Evolutionary conservation across 2,888 invertebrate genomes (phyloP), one percentile per base, ranked within the genome.

Genomic region (Philereme vetulata): DNA sequence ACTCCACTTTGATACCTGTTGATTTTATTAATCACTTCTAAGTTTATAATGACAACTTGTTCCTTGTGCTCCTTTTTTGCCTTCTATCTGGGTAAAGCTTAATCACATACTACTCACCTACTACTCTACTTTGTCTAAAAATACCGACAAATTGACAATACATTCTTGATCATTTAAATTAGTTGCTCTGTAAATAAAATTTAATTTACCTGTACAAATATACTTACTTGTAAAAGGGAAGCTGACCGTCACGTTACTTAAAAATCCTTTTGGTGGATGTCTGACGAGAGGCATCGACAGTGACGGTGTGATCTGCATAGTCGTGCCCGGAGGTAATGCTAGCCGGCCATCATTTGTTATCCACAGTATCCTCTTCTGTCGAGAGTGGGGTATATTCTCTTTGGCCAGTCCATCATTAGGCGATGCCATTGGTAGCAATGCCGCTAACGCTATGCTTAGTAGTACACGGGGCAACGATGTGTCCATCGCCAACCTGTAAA

Each of bases 331-430:
- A 1, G 97, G 97, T 68, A 97, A 80, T 0, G 97, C 97, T 74
- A 97, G 85, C 5, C 97, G 92, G 1, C 97, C 97, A 81, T 97
- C 97, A 67, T 96, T 95, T 7, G 97, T 97, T 66, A 97, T 94
- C 97, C 97, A 97, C 46, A 97, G 91, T 72, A 97, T 93, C 76
- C 97, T 94, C 82, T 97, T 97, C 81, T 96, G 96, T 64, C 97
- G 92, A 44, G 96, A 96, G 85, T 96, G 96, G 42, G 94, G 93
- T 68, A 88, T 79, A 65, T 91, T 81, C 65, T 92, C 88, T 68
- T 90, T 90, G 42, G 86, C 80, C 46, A 82, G 63, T 33, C 78
- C 77, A 42, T 85, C 85, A 54, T 84, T 77, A 1, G 84, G 80
- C 55, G 90, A 84, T 33, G 84, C 90, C 77, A 90, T 85, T 3